Evolutionary conservation across 2,113 vertebrate species (phyloP), one percentile per base, ranked within the genome.

Genomic region (Plectropomus leopardus): DNA sequence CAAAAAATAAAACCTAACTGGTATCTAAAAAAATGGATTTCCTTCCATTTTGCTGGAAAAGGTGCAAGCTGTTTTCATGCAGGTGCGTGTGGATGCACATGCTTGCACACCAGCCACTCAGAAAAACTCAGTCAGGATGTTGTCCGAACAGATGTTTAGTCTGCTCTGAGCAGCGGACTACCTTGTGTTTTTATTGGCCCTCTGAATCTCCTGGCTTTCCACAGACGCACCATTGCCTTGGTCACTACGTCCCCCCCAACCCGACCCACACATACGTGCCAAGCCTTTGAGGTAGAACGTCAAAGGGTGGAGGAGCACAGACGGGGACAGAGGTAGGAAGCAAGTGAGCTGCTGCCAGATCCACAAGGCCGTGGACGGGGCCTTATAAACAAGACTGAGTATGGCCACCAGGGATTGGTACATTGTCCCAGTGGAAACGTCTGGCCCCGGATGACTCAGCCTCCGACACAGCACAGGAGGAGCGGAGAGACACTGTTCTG

Each of bases 71-170:
- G 6, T 76, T 67, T 80, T 47, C 59, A 72, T 26, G 68, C 72
- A 83, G 58, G 66, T 59, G 74, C n/a, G 24, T 24, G 51, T 58
- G 55, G 65, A 75, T 48, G 73, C 63, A 79, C 75, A 85, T 50
- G 78, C 76, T 70, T 71, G 54, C 78, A 79, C 68, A 59, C 69
- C 68, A 65, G 67, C 69, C 72, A 59, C 57, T 80, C 76, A 76
- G 28, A 68, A 68, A 67, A 77, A 57, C 74, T 82, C 50, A 78
- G 65, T 88, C 90, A 92, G 84, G 92, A 91, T 85, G 92, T 86
- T 88, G 87, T 91, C 87, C 59, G 83, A 89, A 88, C 92, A 94
- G 89, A 94, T 95, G 93, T 94, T 94, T 93, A 94, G 93, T 94
- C 93, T 93, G 92, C 85, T 66, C 86, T 82, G 88, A 83, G 84